Base-by-base conservation (phyloP, 2,113 vertebrate genomes). In the Spea multiplicata region DNA sequence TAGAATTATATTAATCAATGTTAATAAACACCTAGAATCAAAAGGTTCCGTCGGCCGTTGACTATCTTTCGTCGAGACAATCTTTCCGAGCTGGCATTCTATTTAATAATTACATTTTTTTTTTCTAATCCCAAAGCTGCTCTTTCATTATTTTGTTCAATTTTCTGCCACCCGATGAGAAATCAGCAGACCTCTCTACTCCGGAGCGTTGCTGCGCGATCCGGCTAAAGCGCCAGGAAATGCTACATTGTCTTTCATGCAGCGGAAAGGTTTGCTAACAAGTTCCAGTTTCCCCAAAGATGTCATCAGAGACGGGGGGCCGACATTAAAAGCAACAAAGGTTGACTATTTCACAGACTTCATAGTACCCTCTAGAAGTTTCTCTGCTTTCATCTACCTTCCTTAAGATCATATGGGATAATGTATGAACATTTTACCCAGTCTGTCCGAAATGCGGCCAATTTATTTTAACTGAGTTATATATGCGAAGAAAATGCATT, bases 371-470 rank as follows among this genome's bases (percentile, higher is more conserved):
- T 78, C 49, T 52, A 64, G 67, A 78, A 78, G 59, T 52, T 78
- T 65, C 30, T 48, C 46, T 52, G 49, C 75, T 78, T 78, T 78
- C 68, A 78, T 78, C 71, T 78, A 78, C 17, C 67, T 71, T 71
- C 30, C 76, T 45, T n/a, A 61, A 71, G 76, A 78, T 71, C 76
- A 78, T 45, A 78, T 71, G 59, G 52, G 57, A 30, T n/a, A 78
- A 71, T 45, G 7, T 30, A n/a, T n/a, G n/a, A 62, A 3, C 68
- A 6, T 78, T 71, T 67, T 78, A 17, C 55, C 49, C 16, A 64
- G 57, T 46, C 9, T 50, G 64, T 71, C 30, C 52, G 76, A n/a
- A n/a, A n/a, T n/a, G 65, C 64, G n/a, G 57, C 57, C 76, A 78
- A 71, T 78, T 78, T 71, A 71, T 78, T 65, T 78, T 44, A 71